A percentile compares a stretch with the other conserved stretches of the same genome.
Evolutionary conservation across 2,113 vertebrate species (phyloP).

Genomic region (Microtus richardsoni): DNA sequence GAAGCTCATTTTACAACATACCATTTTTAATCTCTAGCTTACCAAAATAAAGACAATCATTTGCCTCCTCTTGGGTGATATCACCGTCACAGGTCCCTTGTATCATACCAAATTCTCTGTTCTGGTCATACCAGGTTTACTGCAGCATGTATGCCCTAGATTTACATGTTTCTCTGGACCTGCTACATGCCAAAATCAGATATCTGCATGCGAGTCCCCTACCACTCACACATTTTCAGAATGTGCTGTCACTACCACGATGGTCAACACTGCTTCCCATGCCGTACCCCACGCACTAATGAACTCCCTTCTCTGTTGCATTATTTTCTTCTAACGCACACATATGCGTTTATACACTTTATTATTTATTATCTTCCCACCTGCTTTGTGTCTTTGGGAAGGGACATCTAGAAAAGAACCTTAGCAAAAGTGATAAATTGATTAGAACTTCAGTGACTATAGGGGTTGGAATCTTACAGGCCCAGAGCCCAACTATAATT

Average conservation of each 20-base stretch:
- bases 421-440: background rate
- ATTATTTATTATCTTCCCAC: background rate
- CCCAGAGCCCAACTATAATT: background rate
- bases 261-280: background rate
- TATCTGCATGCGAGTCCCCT: background rate
- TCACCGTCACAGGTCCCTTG: background rate
- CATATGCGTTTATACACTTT: background rate
- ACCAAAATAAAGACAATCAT: background rate
- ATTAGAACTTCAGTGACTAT: background rate
- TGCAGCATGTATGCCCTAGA: background rate
- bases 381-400: background rate
- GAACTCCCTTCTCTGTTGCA: background rate
- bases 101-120: background rate
- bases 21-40: background rate
- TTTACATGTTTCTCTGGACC: background rate
- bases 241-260: background rate
- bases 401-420: background rate
- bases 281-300: background rate
- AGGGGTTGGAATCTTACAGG: background rate
- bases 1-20: background rate
- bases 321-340: background rate
- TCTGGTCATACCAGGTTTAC: background rate
- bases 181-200: no score
- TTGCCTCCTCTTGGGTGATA: background rate
- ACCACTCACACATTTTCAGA: background rate